Evolutionary conservation across 2,888 invertebrate species (phyloP), one percentile per base, ranked within the genome.

Genomic region (Hydrotaea diabolus): DNA sequence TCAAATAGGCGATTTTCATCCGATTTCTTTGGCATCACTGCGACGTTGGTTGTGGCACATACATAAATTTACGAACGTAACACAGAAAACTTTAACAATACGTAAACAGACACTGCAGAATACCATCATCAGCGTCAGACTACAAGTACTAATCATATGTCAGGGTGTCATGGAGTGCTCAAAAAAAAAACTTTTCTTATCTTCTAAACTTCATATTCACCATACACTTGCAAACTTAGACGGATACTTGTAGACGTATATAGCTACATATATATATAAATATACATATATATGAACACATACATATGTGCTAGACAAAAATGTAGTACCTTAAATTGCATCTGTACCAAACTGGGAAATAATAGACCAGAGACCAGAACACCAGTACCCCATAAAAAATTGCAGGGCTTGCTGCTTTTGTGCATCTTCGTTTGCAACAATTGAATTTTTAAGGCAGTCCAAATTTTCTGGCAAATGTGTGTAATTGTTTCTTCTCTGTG

Each of bases 141-240:
- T 84, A 74, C 76, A 78, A 84, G 78, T 78, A 84, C 84, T 81
- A 84, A 84, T 84, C 81, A 84, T 84, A 84, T 84, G 84, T 84
- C 81, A 81, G 81, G 81, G 84, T 84, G 84, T 84, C 84, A 81
- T 78, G 72, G 72, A 78, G 81, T 76, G 64, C 81, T 84, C 77
- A 57, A 43, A 57, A 76, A 66, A 78, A 62, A 55, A 81, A 78
- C 36, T 81, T 78, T 84, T 84, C 78, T 76, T 84, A 81, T 84
- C 84, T 66, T 62, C 26, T 64, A 74, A 80, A 83, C 83, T 83
- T 80, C 71, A 59, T 69, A 77, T 80, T 71, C 75, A 81, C 75
- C 76, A 80, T 59, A 74, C 13, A 43, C 74, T 59, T 31, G 31
- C 31, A 4, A 4, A 31, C 31, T 31, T 31, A 31, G 3, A 7